Percentiles rank a stretch among this genome's conserved stretches.
Conservation (phyloP, 2,113 vertebrate species). For the Elephantulus edwardii region DNA sequence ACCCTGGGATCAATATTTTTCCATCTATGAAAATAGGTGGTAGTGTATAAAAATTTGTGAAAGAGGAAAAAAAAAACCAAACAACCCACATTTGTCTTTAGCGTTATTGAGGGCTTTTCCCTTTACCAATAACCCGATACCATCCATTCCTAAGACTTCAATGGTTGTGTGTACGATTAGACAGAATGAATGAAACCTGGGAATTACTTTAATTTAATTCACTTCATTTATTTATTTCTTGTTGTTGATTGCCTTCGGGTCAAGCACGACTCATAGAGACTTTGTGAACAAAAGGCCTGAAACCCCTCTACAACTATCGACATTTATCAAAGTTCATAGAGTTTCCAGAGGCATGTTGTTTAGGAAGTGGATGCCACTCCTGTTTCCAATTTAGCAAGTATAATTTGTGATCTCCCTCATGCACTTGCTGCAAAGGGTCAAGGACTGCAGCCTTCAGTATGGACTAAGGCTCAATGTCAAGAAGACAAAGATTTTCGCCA, state of each 20-base stretch:
- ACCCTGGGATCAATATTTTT: background rate
- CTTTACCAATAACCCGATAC: background rate
- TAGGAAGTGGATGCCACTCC: too few species aligned
- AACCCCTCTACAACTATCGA: too few species aligned
- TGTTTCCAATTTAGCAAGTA: background rate
- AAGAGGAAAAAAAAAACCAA: background rate
- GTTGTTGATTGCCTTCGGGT: too few species aligned
- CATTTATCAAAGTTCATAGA: too few species aligned
- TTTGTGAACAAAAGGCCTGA: too few species aligned
- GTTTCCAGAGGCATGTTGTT: too few species aligned
- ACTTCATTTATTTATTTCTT: background rate
- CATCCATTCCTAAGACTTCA: background rate
- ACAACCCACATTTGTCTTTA: background rate
- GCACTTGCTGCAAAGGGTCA: too few species aligned
- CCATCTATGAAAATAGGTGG: background rate
- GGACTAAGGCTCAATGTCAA: too few species aligned
- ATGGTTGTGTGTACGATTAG: background rate
- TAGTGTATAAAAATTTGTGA: background rate
- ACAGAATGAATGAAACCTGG: background rate
- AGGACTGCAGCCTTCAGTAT: too few species aligned
- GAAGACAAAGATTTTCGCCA: too few species aligned
- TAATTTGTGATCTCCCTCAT: background rate
- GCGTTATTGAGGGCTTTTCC: background rate
- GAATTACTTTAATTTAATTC: background rate
- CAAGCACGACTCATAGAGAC: too few species aligned